Conservation (phyloP, 2,113 vertebrate genomes). For the Brienomyrus brachyistius region DNA sequence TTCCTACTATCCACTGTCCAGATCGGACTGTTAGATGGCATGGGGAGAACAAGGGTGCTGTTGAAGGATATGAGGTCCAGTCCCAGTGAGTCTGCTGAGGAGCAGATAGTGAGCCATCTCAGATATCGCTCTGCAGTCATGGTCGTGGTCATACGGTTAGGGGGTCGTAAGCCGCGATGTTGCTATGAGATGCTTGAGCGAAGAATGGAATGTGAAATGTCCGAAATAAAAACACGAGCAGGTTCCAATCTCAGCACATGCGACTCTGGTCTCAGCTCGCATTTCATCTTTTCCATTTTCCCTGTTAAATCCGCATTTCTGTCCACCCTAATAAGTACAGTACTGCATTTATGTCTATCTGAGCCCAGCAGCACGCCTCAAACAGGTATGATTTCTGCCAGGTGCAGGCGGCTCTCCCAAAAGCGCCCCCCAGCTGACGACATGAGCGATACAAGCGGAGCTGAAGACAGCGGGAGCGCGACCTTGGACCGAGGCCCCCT, state of each 20-base stretch:
- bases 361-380: not conserved
- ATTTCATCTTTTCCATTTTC: not conserved
- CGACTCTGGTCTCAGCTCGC: not conserved
- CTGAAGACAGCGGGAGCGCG: slow-evolving; percentile 42
- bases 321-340: not conserved
- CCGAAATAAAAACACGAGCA: not conserved
- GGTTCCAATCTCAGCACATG: not conserved
- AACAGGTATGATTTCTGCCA: slow-evolving; percentile 23
- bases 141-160: not conserved
- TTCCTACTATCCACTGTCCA: not conserved
- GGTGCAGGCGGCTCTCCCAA: slow-evolving; percentile 44
- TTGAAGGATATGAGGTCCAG: not conserved
- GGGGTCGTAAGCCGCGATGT: not conserved
- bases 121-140: not conserved
- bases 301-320: not conserved
- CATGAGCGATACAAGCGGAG: slow-evolving; percentile 46
- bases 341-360: not conserved
- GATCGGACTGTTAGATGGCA: not conserved
- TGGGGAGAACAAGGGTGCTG: not conserved
- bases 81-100: not conserved
- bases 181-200: not conserved
- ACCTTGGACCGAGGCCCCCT: slow-evolving; percentile 46
- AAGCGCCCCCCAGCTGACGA: slow-evolving; percentile 57
- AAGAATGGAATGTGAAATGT: not conserved
- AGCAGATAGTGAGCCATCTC: not conserved